phyloP scores from a whole-genome alignment of 2,888 invertebrate species.

The Drosophila putrida region DNA sequence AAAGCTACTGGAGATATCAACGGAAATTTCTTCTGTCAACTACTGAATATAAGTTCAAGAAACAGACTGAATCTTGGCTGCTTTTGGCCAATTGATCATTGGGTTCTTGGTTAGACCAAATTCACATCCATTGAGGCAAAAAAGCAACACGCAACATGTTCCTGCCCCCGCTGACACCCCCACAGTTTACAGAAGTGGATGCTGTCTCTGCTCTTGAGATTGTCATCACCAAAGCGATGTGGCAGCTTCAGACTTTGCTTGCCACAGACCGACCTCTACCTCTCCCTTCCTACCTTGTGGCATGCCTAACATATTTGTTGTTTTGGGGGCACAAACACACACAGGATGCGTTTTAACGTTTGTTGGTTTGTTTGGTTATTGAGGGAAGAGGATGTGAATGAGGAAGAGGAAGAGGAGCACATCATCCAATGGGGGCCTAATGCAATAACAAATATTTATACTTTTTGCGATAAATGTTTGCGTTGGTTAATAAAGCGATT shows the following conservation, averaged over 20 bases:
- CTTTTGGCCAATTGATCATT: slow-evolving; percentile 42
- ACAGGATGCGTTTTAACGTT: slow-evolving; percentile 46
- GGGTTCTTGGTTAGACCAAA: slow-evolving; percentile 33
- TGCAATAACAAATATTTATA: slow-evolving; percentile 84
- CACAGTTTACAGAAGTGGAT: slow-evolving; percentile 12
- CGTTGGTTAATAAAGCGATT: slow-evolving; percentile 82
- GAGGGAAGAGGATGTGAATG: too few species aligned
- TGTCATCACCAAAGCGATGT: slow-evolving; percentile 64
- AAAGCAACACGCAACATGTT: slow-evolving; percentile 38
- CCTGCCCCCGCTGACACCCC: slow-evolving; percentile 21
- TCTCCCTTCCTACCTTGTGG: not conserved
- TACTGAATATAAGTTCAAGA: not conserved
- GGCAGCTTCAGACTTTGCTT: slow-evolving; percentile 11
- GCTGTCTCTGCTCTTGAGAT: slow-evolving; percentile 64
- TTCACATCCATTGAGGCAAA: slow-evolving; percentile 12
- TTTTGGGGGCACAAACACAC: slow-evolving; percentile 10
- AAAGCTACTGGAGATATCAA: not conserved
- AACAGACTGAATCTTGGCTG: too few species aligned
- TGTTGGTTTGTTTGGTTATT: slow-evolving; percentile 11
- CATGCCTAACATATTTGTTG: slow-evolving; percentile 44
- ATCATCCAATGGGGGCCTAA: slow-evolving; percentile 55
- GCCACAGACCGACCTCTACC: not conserved
- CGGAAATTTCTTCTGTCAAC: not conserved
- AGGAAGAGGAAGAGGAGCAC: slow-evolving; percentile 4
- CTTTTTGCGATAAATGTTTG: slow-evolving; percentile 83